These are phyloP conservation scores for Alloplasta piceator DNA, from an alignment of 2,888 invertebrate genomes.

Conservation along the genomic window DNA sequence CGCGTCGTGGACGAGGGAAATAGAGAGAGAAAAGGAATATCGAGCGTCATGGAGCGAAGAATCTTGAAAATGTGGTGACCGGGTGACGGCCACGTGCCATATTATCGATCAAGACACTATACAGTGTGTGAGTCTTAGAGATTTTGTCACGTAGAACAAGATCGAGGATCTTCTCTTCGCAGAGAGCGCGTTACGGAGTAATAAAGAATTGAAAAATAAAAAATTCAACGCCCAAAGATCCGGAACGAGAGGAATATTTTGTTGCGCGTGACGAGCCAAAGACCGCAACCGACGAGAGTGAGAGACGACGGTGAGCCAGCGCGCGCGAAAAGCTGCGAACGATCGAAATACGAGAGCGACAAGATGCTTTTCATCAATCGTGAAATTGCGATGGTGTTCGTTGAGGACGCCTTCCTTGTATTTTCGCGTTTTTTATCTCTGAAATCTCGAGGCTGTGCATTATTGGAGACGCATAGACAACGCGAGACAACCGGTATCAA, in stretches of 20 bases:
- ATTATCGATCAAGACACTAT: constrained; percentile 79
- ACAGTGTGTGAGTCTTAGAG: constrained; percentile 81
- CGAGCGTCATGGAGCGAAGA: constrained; percentile 78
- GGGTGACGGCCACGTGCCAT: constrained; percentile 75
- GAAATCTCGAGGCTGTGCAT: constrained; percentile 84
- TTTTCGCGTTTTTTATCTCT: constrained; percentile 82
- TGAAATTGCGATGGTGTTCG: constrained; percentile 81
- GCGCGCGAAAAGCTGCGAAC: too few species aligned
- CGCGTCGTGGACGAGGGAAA: not conserved
- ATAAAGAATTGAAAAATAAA: not conserved
- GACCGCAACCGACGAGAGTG: not conserved
- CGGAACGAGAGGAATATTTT: too few species aligned
- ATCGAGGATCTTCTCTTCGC: too few species aligned
- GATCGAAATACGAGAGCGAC: not conserved
- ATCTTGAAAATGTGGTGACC: constrained; percentile 82
- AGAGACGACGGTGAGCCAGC: constrained; percentile 3
- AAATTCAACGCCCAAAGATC: not conserved
- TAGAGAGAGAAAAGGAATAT: constrained; percentile 25
- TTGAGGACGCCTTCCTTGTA: constrained; percentile 81
- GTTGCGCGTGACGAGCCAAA: too few species aligned
- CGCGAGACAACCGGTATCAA: constrained; percentile 93
- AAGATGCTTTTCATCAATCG: constrained; percentile 72
- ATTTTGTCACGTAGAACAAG: constrained; percentile 54
- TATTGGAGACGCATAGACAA: constrained; percentile 92
- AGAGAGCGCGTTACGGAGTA: too few species aligned